These are phyloP conservation scores for Drosophila orosa DNA, from an alignment of 1,140 invertebrate species.

Conservation along the genomic window DNA sequence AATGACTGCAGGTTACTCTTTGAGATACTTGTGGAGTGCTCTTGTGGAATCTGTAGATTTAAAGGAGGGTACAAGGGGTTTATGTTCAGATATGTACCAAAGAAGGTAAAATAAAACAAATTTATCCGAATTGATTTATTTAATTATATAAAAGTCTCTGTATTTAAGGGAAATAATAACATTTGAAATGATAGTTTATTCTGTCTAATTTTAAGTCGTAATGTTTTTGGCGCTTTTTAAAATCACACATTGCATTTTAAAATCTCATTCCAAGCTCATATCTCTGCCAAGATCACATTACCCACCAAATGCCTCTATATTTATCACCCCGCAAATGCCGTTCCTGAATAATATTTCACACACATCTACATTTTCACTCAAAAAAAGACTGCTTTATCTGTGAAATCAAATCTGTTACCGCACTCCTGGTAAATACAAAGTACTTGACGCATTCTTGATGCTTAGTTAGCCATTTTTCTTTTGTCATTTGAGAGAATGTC, in stretches of 20 bases:
- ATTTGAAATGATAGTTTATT: too few relatives aligned
- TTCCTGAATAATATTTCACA: constrained; percentile 9
- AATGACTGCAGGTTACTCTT: constrained; percentile 22
- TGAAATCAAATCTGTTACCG: constrained; percentile 24
- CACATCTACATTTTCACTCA: constrained; percentile 24
- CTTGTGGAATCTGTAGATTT: not conserved
- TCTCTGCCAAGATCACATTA: not conserved
- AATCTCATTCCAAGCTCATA: not conserved
- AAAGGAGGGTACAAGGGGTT: not conserved
- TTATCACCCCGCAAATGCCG: not conserved
- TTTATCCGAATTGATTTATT: not conserved
- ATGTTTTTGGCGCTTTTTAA: too few relatives aligned
- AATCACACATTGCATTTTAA: not conserved
- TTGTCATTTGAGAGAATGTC: constrained; percentile 57
- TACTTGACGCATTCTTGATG: constrained; percentile 31
- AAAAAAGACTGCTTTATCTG: constrained; percentile 25
- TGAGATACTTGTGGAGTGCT: not conserved
- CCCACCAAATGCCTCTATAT: not conserved
- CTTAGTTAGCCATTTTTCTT: constrained; percentile 59
- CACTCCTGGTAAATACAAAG: constrained; percentile 6
- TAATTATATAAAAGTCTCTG: not conserved
- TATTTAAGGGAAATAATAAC: not conserved
- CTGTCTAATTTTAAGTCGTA: too few relatives aligned
- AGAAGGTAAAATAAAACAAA: too few relatives aligned
- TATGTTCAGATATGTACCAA: not conserved